Evolutionary conservation across 2,888 invertebrate genomes (phyloP).

Genomic region (Diogma glabrata): DNA sequence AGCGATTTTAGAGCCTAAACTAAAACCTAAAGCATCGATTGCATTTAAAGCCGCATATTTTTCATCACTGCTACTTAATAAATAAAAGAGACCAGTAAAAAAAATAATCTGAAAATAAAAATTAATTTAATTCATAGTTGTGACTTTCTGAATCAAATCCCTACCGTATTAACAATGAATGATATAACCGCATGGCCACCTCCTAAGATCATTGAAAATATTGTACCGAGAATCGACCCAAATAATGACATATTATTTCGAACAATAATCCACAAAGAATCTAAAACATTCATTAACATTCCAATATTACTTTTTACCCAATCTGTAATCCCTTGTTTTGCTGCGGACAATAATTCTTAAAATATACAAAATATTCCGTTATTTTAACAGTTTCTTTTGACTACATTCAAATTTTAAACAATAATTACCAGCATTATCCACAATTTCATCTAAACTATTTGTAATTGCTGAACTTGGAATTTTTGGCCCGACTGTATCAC

Average conservation of each 20-base stretch:
- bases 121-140: not conserved
- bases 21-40: conserved; percentile 68
- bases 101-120: conserved; percentile 70
- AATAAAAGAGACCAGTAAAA: conserved; percentile 90
- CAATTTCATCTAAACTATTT: conserved; percentile 56
- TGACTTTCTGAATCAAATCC: conserved; percentile 10
- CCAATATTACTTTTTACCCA: conserved; percentile 88
- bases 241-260: conserved; percentile 84
- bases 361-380: too few species aligned
- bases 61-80: conserved; percentile 73
- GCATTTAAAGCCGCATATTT: conserved; percentile 90
- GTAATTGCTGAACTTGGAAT: conserved; percentile 62
- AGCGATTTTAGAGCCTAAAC: conserved; percentile 65
- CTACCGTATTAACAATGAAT: conserved; percentile 72
- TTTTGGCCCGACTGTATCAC: conserved; percentile 52
- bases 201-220: conserved; percentile 74
- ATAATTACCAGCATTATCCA: conserved; percentile 57
- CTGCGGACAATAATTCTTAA: conserved; percentile 14
- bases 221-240: conserved; percentile 73
- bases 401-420: too few species aligned
- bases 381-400: not conserved
- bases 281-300: conserved; percentile 73
- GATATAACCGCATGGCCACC: conserved; percentile 85
- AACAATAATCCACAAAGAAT: conserved; percentile 80
- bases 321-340: conserved; percentile 51